Percentiles rank a stretch among this genome's conserved stretches.
phyloP scores from a whole-genome alignment of 2,113 vertebrate genomes.

The Lynx canadensis region DNA sequence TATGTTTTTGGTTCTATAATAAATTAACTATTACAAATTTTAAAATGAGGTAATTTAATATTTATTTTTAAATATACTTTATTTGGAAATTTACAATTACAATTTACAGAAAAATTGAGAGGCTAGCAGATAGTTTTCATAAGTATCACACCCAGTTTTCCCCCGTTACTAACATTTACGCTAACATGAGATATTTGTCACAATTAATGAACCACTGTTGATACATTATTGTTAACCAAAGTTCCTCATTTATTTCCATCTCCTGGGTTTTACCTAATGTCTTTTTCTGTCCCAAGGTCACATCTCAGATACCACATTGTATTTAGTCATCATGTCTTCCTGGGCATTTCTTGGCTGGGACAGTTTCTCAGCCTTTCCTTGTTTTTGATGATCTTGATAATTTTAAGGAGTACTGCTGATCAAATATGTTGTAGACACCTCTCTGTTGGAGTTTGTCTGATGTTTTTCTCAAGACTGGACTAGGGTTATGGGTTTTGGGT shows the following conservation, averaged over 20 bases:
- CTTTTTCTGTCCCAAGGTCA: background rate
- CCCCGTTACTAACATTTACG: background rate
- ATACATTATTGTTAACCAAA: background rate
- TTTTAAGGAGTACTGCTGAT: background rate
- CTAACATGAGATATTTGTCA: background rate
- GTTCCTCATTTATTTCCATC: background rate
- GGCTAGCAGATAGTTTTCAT: background rate
- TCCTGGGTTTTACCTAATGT: background rate
- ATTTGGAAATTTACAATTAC: background rate
- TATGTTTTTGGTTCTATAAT: background rate
- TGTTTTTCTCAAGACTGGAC: background rate
- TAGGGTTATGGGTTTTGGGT: background rate
- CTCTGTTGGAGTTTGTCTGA: background rate
- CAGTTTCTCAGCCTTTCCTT: background rate
- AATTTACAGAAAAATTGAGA: background rate
- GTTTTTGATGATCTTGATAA: background rate
- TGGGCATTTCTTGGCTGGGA: background rate
- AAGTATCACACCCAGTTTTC: background rate
- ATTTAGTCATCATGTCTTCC: background rate
- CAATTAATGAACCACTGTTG: background rate
- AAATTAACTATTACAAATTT: background rate
- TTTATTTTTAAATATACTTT: background rate
- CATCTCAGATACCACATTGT: background rate
- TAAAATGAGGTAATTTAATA: background rate
- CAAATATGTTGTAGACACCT: background rate